A percentile compares a stretch with the other conserved stretches of the same genome.
phyloP scores from a whole-genome alignment of 2,888 invertebrate species.

The Drosophila setosimentum region DNA sequence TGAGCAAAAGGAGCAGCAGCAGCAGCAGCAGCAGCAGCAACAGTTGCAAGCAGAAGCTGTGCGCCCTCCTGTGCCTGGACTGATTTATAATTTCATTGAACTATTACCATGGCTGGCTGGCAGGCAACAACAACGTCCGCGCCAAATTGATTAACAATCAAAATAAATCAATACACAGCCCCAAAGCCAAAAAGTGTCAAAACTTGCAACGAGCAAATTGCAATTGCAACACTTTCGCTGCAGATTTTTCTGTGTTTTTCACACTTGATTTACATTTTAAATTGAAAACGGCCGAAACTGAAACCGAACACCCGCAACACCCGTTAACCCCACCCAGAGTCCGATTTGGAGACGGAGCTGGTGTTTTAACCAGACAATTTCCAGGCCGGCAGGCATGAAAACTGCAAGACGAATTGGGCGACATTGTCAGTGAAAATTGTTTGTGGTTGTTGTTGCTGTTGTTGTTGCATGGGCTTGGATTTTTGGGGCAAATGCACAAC shows the following conservation, averaged over 20 bases:
- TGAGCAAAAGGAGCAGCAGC: slow-evolving; percentile 5
- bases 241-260: slow-evolving; percentile 72
- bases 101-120: slow-evolving; percentile 58
- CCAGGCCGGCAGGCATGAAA: slow-evolving; percentile 73
- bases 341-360: neutral
- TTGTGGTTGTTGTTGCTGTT: slow-evolving; percentile 15
- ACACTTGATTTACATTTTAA: slow-evolving; percentile 80
- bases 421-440: slow-evolving; percentile 67
- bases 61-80: slow-evolving; percentile 24
- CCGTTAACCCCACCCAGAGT: neutral
- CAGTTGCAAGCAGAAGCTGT: slow-evolving; percentile 7
- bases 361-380: slow-evolving; percentile 58
- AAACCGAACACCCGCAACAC: slow-evolving; percentile 31
- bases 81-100: slow-evolving; percentile 79
- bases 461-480: slow-evolving; percentile 42
- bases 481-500: slow-evolving; percentile 62
- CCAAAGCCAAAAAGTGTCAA: slow-evolving; percentile 74
- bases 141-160: slow-evolving; percentile 79
- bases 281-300: slow-evolving; percentile 69
- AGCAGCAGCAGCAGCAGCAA: neutral
- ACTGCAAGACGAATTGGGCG: slow-evolving; percentile 78
- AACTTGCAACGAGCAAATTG: slow-evolving; percentile 75
- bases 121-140: slow-evolving; percentile 39
- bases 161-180: slow-evolving; percentile 77
- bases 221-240: slow-evolving; percentile 79